These are phyloP conservation scores for Beris morrisii DNA, from an alignment of 2,888 invertebrate genomes.

Conservation along the genomic window DNA sequence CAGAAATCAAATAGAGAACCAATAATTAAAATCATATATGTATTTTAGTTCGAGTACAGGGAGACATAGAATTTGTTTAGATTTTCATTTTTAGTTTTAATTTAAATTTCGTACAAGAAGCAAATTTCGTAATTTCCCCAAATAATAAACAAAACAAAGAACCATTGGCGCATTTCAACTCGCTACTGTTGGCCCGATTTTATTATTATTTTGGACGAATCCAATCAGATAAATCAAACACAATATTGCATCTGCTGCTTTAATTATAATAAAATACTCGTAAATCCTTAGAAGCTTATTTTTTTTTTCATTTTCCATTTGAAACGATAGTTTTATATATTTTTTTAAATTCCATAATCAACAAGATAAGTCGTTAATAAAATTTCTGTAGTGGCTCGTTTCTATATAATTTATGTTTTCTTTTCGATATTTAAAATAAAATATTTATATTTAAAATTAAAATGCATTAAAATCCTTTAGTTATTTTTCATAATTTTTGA, in stretches of 20 bases:
- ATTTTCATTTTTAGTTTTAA: not conserved
- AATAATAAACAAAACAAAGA: not conserved
- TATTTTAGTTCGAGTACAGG: conserved; percentile 18
- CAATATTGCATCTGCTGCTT: conserved; percentile 20
- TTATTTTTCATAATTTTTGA: not conserved
- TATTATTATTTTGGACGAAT: not conserved
- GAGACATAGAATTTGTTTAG: conserved; percentile 25
- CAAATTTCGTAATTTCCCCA: too few species aligned
- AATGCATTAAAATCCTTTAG: too few species aligned
- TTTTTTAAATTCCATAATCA: conserved; percentile 11
- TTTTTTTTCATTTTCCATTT: conserved; percentile 6
- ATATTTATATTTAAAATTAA: conserved; percentile 11
- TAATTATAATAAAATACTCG: conserved; percentile 3
- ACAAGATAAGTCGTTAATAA: conserved; percentile 5
- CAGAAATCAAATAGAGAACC: too few species aligned
- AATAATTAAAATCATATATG: too few species aligned
- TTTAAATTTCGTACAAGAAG: not conserved
- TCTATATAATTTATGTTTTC: not conserved
- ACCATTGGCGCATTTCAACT: not conserved
- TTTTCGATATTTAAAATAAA: not conserved
- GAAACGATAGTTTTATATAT: conserved; percentile 19
- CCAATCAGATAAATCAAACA: conserved; percentile 4
- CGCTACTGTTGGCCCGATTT: too few species aligned
- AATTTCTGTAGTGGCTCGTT: conserved; percentile 1
- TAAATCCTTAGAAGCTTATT: conserved; percentile 5